Evolutionary conservation across 2,113 vertebrate species (phyloP), one percentile per base, ranked within the genome.

Genomic region (Bubalus kerabau): DNA sequence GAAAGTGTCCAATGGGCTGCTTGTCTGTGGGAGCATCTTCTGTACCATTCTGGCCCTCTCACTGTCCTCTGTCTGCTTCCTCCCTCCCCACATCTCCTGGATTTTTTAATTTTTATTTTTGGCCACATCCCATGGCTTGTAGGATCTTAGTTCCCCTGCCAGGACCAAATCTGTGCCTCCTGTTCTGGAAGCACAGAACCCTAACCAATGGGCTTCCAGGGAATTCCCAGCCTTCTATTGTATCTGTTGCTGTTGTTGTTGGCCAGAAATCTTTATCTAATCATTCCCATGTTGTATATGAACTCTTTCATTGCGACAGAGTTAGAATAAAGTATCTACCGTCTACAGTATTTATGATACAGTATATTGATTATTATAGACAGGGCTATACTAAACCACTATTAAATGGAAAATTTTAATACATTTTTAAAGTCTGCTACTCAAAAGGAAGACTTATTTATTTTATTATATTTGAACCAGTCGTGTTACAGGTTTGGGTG

Each of bases 41-140:
- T 87, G 32, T n/a, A 5, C 52, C 2, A 84, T 52, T 78, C 24
- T 57, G n/a, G 3, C 46, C 67, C 16, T 16, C 0, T 46, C 52
- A 3, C 12, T 60, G 4, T 83, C 7, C 10, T 16, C 17, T 60
- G 32, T 10, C 62, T 87, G 30, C 19, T 54, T 28, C 28, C 11
- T 15, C 1, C 7, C 2, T 12, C 23, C 43, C 11, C 28, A 40
- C 4, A 2, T 23, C 28, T 8, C 26, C 32, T 43, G 11, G 21
- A 14, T 43, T 43, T 24, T 36, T 74, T 74, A 24, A 12, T 23
- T 74, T 74, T 74, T 74, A 7, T 43, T 43, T 74, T 76, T 43
- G 36, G 23, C 12, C 71, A 76, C 71, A 40, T 23, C 6, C 5
- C 71, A 43, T 26, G 23, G 36, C 36, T 43, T 43, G 3, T 43